Percentiles rank a stretch among this genome's conserved stretches.
These are phyloP conservation scores for Oxystoma pomonae DNA, from an alignment of 2,888 invertebrate species.

Conservation along the genomic window DNA sequence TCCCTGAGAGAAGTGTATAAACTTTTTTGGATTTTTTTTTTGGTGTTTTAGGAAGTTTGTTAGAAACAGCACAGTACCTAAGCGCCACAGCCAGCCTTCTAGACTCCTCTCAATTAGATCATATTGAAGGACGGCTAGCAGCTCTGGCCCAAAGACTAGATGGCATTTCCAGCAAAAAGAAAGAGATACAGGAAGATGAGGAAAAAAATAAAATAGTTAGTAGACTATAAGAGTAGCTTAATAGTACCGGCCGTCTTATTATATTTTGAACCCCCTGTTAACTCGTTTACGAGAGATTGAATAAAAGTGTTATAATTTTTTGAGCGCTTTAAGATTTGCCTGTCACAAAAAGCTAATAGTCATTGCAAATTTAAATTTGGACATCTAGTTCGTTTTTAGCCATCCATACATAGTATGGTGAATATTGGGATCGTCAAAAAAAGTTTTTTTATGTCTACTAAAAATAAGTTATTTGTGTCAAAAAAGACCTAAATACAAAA, in stretches of 20 bases:
- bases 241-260: neutral
- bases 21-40: neutral
- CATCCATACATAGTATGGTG: no score
- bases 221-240: slow-evolving; percentile 1
- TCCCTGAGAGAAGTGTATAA: neutral
- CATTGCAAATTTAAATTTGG: no score
- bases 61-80: slow-evolving; percentile 73
- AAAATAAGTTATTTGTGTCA: no score
- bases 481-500: no score
- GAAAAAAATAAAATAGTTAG: slow-evolving; percentile 52
- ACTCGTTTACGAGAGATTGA: no score
- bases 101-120: slow-evolving; percentile 78
- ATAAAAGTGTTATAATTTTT: no score
- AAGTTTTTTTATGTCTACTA: no score
- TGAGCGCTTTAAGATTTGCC: no score
- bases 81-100: slow-evolving; percentile 75
- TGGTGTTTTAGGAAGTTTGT: slow-evolving; percentile 44
- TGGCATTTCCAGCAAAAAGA: slow-evolving; percentile 58
- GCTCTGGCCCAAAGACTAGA: slow-evolving; percentile 75
- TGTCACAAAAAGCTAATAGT: no score
- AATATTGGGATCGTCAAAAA: no score
- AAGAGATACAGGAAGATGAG: slow-evolving; percentile 54
- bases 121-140: slow-evolving; percentile 75
- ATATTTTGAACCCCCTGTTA: no score
- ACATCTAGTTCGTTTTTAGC: no score